phyloP scores from a whole-genome alignment of 1,140 invertebrate species.

The Neotoxoptera formosana region DNA sequence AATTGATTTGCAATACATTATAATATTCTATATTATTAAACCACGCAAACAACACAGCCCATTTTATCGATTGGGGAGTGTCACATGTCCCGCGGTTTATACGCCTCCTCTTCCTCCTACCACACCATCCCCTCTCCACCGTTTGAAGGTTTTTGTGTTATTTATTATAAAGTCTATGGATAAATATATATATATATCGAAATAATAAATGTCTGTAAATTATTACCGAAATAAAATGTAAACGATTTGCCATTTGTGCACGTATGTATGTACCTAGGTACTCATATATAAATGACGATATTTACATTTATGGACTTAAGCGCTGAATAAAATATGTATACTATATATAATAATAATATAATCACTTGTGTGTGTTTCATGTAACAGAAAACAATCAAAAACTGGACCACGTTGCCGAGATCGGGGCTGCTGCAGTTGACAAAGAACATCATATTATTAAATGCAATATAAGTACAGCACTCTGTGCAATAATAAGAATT shows the following conservation, averaged over 20 bases:
- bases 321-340: neutral
- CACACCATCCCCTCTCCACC: too few relatives aligned
- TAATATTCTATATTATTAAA: neutral
- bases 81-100: neutral
- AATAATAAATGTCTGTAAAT: neutral
- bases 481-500: neutral
- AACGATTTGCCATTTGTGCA: neutral
- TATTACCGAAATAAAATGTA: slow-evolving; percentile 18
- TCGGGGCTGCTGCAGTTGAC: neutral
- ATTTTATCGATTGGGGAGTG: neutral
- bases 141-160: neutral
- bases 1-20: neutral
- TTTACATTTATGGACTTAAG: neutral
- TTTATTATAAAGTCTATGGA: neutral
- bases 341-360: neutral
- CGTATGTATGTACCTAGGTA: neutral
- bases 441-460: neutral
- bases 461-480: neutral
- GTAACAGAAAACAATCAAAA: neutral
- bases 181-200: neutral
- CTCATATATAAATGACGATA: neutral
- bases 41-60: neutral
- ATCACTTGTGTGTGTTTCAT: neutral
- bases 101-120: neutral
- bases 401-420: neutral